Evolutionary conservation across 2,113 vertebrate species (phyloP), one percentile per base, ranked within the genome.

Genomic region (Cryptomyrus ogoouensis): DNA sequence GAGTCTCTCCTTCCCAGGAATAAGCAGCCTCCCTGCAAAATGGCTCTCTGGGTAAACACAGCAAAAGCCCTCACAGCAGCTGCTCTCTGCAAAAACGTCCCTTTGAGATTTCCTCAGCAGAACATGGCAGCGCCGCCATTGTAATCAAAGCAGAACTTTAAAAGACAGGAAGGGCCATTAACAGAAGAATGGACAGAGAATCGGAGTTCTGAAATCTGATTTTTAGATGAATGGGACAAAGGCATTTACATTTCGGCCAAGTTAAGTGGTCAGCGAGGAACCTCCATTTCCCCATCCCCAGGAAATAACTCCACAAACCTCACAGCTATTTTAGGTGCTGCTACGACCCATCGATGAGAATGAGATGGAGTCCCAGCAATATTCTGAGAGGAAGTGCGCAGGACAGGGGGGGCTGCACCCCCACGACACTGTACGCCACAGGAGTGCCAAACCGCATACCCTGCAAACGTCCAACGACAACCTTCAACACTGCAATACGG

Each of bases 161-260:
- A 87, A 87, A 56, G 12, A 87, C 85, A 87, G 85, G 85, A 87
- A 87, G 85, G 27, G 15, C 50, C 50, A 87, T 52, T 42, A 52
- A 56, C 53, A 31, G 53, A 87, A 24, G 44, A 35, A 87, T 53
- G 44, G 44, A 47, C 49, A 53, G 47, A 13, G 7, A 27, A 70
- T 27, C 10, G 0, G 9, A 21, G 8, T 35, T 53, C 19, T 86
- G 8, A 49, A 86, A 53, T 87, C 8, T 35, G n/a, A 35, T 35
- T 35, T 56, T 31, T 27, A 56, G 19, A 86, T 87, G n/a, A 87
- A 87, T 87, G 50, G 31, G 50, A 86, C 21, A 27, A 27, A 87
- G 85, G 24, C 24, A 52, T 53, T 52, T 47, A 27, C 5, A 53
- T 87, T 52, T 87, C 12, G 21, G 17, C 19, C 35, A 31, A 4